Evolutionary conservation across 2,888 invertebrate species (phyloP).

Genomic region (Acleris sparsana): DNA sequence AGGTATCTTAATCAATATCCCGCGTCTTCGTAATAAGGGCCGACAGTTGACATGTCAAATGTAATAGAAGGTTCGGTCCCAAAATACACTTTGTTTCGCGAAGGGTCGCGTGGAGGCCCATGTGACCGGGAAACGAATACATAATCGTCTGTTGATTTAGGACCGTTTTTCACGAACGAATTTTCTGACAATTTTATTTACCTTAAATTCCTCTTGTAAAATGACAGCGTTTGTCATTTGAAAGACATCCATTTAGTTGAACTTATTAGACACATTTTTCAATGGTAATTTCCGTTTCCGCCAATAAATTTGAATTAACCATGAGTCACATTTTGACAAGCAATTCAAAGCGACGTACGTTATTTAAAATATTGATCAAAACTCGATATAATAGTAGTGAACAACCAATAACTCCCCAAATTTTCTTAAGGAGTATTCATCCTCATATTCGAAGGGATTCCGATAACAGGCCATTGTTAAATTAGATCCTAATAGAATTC

Average conservation of each 20-base stretch:
- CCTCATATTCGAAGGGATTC: background rate
- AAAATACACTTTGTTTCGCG: slow-evolving; percentile 31
- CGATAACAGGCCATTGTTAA: background rate
- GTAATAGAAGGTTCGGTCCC: slow-evolving; percentile 27
- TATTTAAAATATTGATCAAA: too few relatives aligned
- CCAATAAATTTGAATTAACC: too few relatives aligned
- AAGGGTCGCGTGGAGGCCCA: slow-evolving; percentile 22
- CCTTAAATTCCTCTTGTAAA: too few relatives aligned
- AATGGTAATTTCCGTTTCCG: too few relatives aligned
- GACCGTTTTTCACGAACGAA: slow-evolving; percentile 22
- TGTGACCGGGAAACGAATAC: slow-evolving; percentile 25
- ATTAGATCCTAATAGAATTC: slow-evolving; percentile 6
- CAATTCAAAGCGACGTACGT: too few relatives aligned
- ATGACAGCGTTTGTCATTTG: too few relatives aligned
- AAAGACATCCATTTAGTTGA: too few relatives aligned
- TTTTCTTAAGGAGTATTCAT: background rate
- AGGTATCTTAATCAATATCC: slow-evolving; percentile 36
- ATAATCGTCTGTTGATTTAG: slow-evolving; percentile 31
- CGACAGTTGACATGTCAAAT: slow-evolving; percentile 34
- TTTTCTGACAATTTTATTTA: background rate
- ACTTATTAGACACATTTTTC: too few relatives aligned
- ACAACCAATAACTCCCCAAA: too few relatives aligned
- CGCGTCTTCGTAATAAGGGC: slow-evolving; percentile 29
- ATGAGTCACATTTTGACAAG: too few relatives aligned
- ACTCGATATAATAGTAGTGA: too few relatives aligned